Evolutionary conservation across 1,140 invertebrate genomes (phyloP).

Genomic region (Drosophila saltans): DNA sequence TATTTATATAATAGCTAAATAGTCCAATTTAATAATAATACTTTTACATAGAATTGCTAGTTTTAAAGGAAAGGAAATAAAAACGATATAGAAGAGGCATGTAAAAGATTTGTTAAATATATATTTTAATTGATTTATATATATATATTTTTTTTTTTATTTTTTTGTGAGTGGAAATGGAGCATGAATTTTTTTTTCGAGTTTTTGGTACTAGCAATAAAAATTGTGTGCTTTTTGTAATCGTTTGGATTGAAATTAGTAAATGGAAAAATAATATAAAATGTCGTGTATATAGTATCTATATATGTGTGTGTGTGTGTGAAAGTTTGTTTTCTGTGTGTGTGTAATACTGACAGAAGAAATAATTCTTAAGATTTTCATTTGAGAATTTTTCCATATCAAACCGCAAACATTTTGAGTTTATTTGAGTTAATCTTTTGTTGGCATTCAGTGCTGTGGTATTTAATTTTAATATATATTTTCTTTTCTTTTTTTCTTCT

Average conservation of each 20-base stretch:
- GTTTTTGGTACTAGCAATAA: conserved; percentile 30
- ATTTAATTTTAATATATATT: not conserved
- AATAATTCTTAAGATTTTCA: conserved; percentile 16
- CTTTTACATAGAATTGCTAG: conserved; percentile 28
- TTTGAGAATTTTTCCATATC: conserved; percentile 35
- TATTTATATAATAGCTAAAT: conserved; percentile 22
- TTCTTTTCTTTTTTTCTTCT: conserved; percentile 6
- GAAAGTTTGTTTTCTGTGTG: not conserved
- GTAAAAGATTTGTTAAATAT: conserved; percentile 13
- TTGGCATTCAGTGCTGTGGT: conserved; percentile 72
- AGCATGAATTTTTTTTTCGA: conserved; percentile 35
- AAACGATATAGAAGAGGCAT: conserved; percentile 25
- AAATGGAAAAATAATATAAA: not conserved
- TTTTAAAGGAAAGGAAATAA: conserved; percentile 21
- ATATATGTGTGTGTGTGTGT: not conserved
- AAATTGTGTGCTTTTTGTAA: conserved; percentile 29
- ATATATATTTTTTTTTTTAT: conserved; percentile 2
- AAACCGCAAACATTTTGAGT: conserved; percentile 50
- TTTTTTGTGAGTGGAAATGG: conserved; percentile 38
- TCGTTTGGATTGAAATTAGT: not conserved
- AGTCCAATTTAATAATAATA: conserved; percentile 15
- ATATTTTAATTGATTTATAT: no score
- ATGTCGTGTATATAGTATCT: not conserved
- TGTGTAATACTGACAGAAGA: conserved; percentile 6
- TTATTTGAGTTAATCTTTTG: conserved; percentile 27